Evolutionary conservation across 1,140 invertebrate genomes (phyloP).

Genomic region (Drosophila grimshawi): DNA sequence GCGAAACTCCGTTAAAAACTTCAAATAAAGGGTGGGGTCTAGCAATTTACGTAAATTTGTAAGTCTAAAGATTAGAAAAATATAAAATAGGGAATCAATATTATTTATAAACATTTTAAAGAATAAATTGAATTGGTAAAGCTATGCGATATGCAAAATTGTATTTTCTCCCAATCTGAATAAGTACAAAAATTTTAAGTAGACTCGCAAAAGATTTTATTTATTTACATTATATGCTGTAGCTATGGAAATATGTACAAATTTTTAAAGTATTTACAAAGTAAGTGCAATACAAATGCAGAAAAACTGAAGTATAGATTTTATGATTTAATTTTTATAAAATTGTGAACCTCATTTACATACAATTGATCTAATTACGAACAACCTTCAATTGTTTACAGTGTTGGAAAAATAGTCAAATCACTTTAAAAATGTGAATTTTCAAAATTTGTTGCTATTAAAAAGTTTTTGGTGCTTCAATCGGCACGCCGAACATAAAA

Average conservation of each 20-base stretch:
- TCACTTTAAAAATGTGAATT: not conserved
- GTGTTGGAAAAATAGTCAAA: not conserved
- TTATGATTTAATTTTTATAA: not conserved
- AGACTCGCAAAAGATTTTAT: not conserved
- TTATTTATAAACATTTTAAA: too few relatives aligned
- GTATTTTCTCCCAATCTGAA: not conserved
- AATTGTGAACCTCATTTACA: too few relatives aligned
- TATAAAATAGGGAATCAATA: too few relatives aligned
- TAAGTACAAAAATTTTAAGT: not conserved
- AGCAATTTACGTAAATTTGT: not conserved
- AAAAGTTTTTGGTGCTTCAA: not conserved
- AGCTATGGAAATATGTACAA: not conserved
- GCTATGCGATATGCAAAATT: not conserved
- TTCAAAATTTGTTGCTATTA: not conserved
- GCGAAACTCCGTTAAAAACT: too few relatives aligned
- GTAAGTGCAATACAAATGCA: not conserved
- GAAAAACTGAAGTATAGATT: not conserved
- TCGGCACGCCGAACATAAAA: not conserved
- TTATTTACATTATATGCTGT: not conserved
- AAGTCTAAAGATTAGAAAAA: too few relatives aligned
- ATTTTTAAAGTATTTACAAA: conserved; percentile 1
- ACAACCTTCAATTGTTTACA: not conserved
- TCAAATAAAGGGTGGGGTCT: too few relatives aligned
- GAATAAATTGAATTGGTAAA: too few relatives aligned
- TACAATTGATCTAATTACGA: not conserved